Base-by-base conservation (phyloP, 2,888 invertebrate species). In the Sphinx pinastri region DNA sequence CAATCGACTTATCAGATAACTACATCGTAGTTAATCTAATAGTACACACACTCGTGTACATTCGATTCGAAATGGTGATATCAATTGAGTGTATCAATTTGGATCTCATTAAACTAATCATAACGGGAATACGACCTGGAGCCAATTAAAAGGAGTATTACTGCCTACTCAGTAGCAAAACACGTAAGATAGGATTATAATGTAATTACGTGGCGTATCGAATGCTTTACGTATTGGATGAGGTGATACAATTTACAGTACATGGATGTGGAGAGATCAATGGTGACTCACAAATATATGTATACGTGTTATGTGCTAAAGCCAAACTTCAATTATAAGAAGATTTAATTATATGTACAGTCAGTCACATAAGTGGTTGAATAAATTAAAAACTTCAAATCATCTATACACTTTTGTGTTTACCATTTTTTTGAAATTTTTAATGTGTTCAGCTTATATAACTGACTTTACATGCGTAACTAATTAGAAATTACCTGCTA, bases 31-130 rank as follows among this genome's bases (percentile, higher is more conserved):
- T 72, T 74, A 73, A 74, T 75, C 74, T 71, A 75, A 74, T 70
- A 74, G 70, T 69, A 71, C 72, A 72, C 68, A 72, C 68, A 25
- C 57, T 57, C 16, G 68, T 19, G 57, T 31, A 54, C 54, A 45
- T 63, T 55, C 45, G 75, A 75, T 75, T 73, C 72, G 70, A 69
- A 25, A 72, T 76, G 74, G 76, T 72, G 72, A 71, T 80, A 81
- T 77, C 76, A 73, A 75, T 73, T 68, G 68, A 72, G 74, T 74
- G 71, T 79, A 79, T 81, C 81, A 81, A 81, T 82, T 83, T 79
- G 75, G 74, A 81, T 79, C 80, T 80, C 77, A 82, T 83, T 84
- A 81, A 74, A 74, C 75, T 74, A 74, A 81, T 80, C 74, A 77
- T 77, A 81, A 79, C 76, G 77, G 78, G 71, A 77, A 74, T 72